Conservation (phyloP, 2,797 vertebrate species). For the Fistularia tabacaria region DNA sequence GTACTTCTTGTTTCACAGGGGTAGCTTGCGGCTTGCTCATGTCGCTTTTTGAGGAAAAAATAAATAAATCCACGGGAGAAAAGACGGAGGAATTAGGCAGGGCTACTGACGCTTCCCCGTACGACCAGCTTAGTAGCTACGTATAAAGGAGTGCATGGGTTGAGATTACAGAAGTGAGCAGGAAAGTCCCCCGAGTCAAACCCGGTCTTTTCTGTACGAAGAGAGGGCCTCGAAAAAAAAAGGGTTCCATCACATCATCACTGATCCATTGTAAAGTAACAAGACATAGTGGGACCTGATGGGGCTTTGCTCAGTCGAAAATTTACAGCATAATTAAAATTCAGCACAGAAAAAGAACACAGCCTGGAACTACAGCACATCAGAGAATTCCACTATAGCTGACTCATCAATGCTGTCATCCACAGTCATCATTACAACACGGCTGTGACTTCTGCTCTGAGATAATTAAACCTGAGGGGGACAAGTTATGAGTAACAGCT, state of each 20-base stretch:
- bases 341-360: slow-evolving; percentile 38
- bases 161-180: slow-evolving; percentile 38
- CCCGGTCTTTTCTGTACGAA: slow-evolving; percentile 18
- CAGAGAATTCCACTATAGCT: slow-evolving; percentile 47
- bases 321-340: slow-evolving; percentile 51
- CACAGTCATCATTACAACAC: slow-evolving; percentile 38
- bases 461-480: slow-evolving; percentile 51
- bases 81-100: slow-evolving; percentile 47
- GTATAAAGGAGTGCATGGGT: slow-evolving; percentile 22
- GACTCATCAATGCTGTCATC: slow-evolving; percentile 62
- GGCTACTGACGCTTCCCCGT: slow-evolving; percentile 38
- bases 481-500: slow-evolving; percentile 53
- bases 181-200: slow-evolving; percentile 49
- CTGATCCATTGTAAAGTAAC: slow-evolving; percentile 20
- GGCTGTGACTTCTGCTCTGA: slow-evolving; percentile 43
- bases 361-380: slow-evolving; percentile 46
- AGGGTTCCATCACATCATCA: slow-evolving; percentile 31
- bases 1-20: neutral
- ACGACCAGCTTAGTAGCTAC: slow-evolving; percentile 28
- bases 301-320: slow-evolving; percentile 21
- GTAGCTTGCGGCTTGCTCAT: slow-evolving; percentile 22
- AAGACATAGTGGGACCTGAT: slow-evolving; percentile 21
- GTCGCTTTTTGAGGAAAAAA: slow-evolving; percentile 8
- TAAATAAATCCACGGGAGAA: slow-evolving; percentile 27
- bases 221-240: slow-evolving; percentile 27